Base-by-base conservation (phyloP, 2,888 invertebrate genomes). In the Petrolisthes manimaculis region DNA sequence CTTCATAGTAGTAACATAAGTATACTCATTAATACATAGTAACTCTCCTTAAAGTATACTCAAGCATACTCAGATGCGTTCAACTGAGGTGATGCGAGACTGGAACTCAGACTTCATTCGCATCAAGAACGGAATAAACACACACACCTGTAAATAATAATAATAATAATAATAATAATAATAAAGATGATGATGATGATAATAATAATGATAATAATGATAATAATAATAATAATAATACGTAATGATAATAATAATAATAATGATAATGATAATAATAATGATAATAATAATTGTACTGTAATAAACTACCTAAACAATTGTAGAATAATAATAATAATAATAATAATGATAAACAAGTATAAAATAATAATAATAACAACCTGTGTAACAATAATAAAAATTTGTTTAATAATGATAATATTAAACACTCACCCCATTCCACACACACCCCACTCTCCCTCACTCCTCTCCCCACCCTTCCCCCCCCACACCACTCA, bases 51-150 rank as follows among this genome's bases (percentile, higher is more conserved):
- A 37, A 37, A 37, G 37, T 37, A 61, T 53, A 89, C 92, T 90
- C 92, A 91, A 4, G 93, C 92, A 90, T 93, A 93, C 75, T 93
- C 92, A 69, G 61, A 93, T 92, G 90, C 93, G 92, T 91, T 94
- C 93, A 0, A 93, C 93, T 9, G 93, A 93, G 1, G 93, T 93
- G 91, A 93, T 93, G 69, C 93, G 92, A 2, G 93, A 93, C 91
- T 93, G 92, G 80, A 92, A 92, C 89, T 93, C 93, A 0, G 93
- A 92, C 84, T 92, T 92, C 92, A 92, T 92, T 86, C 92, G 91
- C 91, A 92, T 92, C 6, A 92, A 91, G 88, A 92, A 92, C 0
- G 93, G 92, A 71, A 92, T 91, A 90, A 92, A 92, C 6, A 92
- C 92, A 84, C 92, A 92, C 6, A 92, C 92, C 92, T 92, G 90